These are phyloP conservation scores for Dichetophora obliterata DNA, from an alignment of 2,888 invertebrate genomes.

Conservation along the genomic window DNA sequence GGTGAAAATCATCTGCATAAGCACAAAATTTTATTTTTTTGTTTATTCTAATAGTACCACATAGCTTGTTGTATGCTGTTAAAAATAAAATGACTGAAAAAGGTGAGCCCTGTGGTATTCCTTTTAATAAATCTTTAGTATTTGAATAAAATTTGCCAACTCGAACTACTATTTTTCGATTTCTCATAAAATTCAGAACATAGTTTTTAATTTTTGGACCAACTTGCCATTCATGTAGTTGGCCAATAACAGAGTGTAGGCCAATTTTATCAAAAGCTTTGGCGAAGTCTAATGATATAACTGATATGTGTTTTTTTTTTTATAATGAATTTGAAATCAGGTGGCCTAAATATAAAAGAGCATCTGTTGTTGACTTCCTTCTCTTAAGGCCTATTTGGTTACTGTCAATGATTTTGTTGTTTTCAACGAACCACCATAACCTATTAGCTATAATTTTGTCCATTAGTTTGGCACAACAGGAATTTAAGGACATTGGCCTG, in stretches of 20 bases:
- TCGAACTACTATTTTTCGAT: background rate
- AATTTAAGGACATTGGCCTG: too few relatives aligned
- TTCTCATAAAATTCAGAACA: background rate
- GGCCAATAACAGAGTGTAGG: too few relatives aligned
- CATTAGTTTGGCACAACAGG: too few relatives aligned
- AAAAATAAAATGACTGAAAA: background rate
- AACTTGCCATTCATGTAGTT: too few relatives aligned
- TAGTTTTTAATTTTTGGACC: too few relatives aligned
- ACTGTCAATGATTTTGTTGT: too few relatives aligned
- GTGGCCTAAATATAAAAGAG: too few relatives aligned
- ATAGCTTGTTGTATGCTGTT: too few relatives aligned
- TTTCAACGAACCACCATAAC: too few relatives aligned
- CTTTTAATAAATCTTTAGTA: background rate
- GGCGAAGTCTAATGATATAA: background rate
- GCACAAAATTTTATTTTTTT: background rate
- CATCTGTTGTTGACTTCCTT: too few relatives aligned
- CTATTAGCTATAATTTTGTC: too few relatives aligned
- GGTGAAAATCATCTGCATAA: background rate
- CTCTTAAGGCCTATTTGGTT: too few relatives aligned
- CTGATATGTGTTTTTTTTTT: background rate
- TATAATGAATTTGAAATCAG: background rate
- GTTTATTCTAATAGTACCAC: background rate
- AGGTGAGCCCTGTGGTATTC: background rate
- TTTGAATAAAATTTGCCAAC: background rate
- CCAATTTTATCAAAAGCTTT: background rate